Conservation (phyloP, 2,797 vertebrate species). For the Crocidura indochinensis region DNA sequence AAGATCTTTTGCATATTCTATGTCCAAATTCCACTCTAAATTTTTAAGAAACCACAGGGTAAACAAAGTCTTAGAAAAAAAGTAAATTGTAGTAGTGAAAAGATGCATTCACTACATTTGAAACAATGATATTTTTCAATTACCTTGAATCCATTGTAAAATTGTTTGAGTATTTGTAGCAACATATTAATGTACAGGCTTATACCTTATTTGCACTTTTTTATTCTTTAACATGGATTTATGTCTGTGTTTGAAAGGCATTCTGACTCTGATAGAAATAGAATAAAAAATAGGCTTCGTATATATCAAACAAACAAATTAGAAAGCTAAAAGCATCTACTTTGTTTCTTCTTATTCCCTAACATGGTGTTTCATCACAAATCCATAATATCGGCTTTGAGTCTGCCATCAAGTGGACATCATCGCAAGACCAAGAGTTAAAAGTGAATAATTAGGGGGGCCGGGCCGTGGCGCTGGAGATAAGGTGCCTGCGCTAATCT, state of each 20-base stretch:
- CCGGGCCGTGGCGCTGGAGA: no score
- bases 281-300: not conserved
- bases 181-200: not conserved
- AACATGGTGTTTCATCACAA: not conserved
- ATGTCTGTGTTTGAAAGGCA: slow-evolving; percentile 15
- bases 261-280: not conserved
- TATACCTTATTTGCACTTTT: not conserved
- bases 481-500: no score
- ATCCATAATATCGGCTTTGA: slow-evolving; percentile 21
- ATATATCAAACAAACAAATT: not conserved
- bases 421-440: slow-evolving; percentile 44
- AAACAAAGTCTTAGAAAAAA: not conserved
- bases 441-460: slow-evolving; percentile 43
- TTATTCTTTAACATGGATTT: slow-evolving; percentile 13
- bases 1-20: not conserved
- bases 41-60: not conserved
- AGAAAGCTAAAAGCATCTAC: not conserved
- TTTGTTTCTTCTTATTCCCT: not conserved
- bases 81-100: not conserved
- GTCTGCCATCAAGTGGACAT: slow-evolving; percentile 7
- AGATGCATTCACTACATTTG: not conserved
- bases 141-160: not conserved
- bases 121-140: not conserved
- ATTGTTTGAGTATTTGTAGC: slow-evolving; percentile 14
- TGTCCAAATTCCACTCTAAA: not conserved